Base-by-base conservation (phyloP, 2,888 invertebrate species). In the Pollenia amentaria region DNA sequence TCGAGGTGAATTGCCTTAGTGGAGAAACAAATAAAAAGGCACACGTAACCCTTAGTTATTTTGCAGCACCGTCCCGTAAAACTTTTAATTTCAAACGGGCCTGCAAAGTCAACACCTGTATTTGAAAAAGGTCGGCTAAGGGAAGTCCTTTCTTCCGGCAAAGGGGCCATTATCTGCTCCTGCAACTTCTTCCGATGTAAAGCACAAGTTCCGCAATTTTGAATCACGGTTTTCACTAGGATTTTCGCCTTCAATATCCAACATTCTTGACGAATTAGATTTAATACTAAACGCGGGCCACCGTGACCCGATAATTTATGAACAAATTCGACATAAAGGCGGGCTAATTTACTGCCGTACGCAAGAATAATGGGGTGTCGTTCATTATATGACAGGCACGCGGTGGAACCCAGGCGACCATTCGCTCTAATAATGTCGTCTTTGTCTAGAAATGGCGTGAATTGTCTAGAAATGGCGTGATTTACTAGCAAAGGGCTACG, bases 41-140 rank as follows among this genome's bases (percentile, higher is more conserved):
- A 29, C 3, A 29, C 29, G 29, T 29, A 29, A 29, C 29, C 29
- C 3, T 29, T 29, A 29, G 29, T 29, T 29, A 29, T 29, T 29
- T 3, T 29, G 29, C 29, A 29, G 29, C 29, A 29, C 29, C 29
- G 29, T 29, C 29, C 29, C 29, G 29, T 29, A 29, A 29, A 29
- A 29, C 29, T 29, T 70, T 55, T 72, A 16, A 57, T 42, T 3
- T 72, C 70, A 42, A 72, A 72, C 29, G 70, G 70, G 1, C 70
- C 70, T 0, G 70, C 55, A 42, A 72, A 72, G 16, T 72, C 70
- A 12, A 72, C 70, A 16, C 29, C 29, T 29, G 29, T 29, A 3
- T 29, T 29, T 29, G 29, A 29, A 29, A 29, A 29, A 29, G 29
- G 29, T 1, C 29, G 29, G 2, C 29, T 29, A 29, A 29, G 1